These are phyloP conservation scores for Salmo trutta DNA, from an alignment of 2,797 vertebrate genomes.

Conservation along the genomic window DNA sequence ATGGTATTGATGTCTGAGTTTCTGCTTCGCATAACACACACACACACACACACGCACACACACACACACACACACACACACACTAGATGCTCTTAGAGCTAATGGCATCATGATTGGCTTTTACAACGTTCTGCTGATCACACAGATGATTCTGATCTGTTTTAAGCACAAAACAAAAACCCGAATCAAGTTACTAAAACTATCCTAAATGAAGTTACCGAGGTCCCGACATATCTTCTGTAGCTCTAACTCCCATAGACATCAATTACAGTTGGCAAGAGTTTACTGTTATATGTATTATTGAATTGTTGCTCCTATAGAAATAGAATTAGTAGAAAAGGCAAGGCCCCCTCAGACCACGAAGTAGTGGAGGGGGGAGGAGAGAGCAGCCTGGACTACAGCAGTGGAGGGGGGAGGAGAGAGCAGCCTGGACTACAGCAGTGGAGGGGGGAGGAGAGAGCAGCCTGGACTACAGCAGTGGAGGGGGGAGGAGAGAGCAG, in stretches of 20 bases:
- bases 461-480: neutral
- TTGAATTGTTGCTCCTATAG: conserved; percentile 61
- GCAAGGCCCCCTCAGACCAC: too few relatives aligned
- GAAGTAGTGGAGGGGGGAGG: conserved; percentile 49
- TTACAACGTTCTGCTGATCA: conserved; percentile 62
- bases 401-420: neutral
- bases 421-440: neutral
- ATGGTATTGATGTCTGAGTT: conserved; percentile 52
- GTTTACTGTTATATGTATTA: conserved; percentile 66
- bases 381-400: neutral
- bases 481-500: too few relatives aligned
- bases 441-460: neutral
- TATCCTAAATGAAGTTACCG: conserved; percentile 51
- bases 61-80: too few relatives aligned
- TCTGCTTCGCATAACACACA: conserved; percentile 28
- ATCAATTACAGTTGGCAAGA: conserved; percentile 59
- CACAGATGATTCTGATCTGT: conserved; percentile 53
- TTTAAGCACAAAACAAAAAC: conserved; percentile 57
- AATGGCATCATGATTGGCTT: conserved; percentile 74
- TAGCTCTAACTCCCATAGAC: conserved; percentile 52
- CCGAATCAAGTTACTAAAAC: too few relatives aligned
- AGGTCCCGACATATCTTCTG: conserved; percentile 59
- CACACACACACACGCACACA: too few relatives aligned
- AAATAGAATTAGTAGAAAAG: too few relatives aligned
- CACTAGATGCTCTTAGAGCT: conserved; percentile 72